Base-by-base conservation (phyloP, 2,797 vertebrate species). In the Sebastes baramenuke region DNA sequence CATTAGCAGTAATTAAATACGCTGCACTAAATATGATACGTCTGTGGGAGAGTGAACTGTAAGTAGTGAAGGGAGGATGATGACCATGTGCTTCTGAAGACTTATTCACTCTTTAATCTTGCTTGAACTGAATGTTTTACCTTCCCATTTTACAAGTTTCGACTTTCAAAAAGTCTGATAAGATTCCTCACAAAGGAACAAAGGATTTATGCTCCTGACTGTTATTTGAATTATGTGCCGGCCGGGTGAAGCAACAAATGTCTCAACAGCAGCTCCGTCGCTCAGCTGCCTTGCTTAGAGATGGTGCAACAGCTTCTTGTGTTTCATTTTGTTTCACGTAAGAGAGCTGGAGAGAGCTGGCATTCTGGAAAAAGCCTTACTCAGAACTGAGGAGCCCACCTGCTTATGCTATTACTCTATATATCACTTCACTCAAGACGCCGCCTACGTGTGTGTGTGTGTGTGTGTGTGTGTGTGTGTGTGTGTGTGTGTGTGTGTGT, bases 281-380 rank as follows among this genome's bases (percentile, higher is more conserved):
- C 77, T 75, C 56, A 14, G 74, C 83, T 8, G 59, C 42, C 60
- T 76, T 42, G 55, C 77, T 79, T 27, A 4, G 25, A 72, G 66
- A 71, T 86, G 81, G 75, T 22, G 85, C 77, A 89, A 88, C 81
- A 24, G 67, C 79, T 64, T 87, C 87, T 89, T 87, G 84, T 65
- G 79, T 92, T 93, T 87, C 86, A 68, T 42, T 81, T 67, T 3
- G 32, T 59, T 64, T 80, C 78, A 8, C 32, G 73, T 84, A 77
- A 55, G 49, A 79, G 69, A 68, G 49, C 67, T 16, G 32, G 70
- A 58, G 75, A n/a, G 7, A 61, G 67, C 52, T 11, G 62, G 61
- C 70, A 75, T 88, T 90, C 90, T 85, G 61, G 74, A 83, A 93
- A 86, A 81, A 36, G 64, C 79, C 42, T 75, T 90, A 75, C 88